A percentile compares a stretch with the other conserved stretches of the same genome.
phyloP scores from a whole-genome alignment of 1,140 invertebrate species.

The Ganaspis sp. region DNA sequence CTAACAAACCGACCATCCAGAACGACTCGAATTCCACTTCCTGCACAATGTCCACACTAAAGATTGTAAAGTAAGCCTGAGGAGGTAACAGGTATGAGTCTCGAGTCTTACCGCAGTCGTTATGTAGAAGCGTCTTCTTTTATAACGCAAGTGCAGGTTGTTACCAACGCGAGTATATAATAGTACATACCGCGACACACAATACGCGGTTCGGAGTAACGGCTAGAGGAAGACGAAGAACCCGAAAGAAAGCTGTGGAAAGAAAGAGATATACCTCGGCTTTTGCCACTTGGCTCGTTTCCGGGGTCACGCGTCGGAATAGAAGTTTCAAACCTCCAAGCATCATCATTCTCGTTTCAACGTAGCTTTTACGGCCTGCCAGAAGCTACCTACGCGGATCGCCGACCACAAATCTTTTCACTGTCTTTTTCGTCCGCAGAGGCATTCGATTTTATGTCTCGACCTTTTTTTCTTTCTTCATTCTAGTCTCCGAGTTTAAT shows the following conservation, averaged over 20 bases:
- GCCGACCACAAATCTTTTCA: constrained; percentile 60
- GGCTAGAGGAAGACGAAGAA: constrained; percentile 45
- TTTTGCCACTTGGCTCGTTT: constrained; percentile 65
- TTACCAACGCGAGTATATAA: constrained; percentile 50
- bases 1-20: not conserved
- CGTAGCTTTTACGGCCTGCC: constrained; percentile 72
- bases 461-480: not conserved
- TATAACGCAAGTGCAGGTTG: constrained; percentile 45
- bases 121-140: constrained; percentile 45
- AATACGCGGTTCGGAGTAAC: constrained; percentile 55
- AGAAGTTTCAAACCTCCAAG: constrained; percentile 69
- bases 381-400: constrained; percentile 66
- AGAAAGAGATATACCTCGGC: constrained; percentile 39
- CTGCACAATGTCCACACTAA: constrained; percentile 26
- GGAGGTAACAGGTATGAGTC: constrained; percentile 8
- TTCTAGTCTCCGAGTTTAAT: too few species aligned
- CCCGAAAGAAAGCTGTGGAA: not conserved
- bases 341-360: constrained; percentile 69
- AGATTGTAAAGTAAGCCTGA: constrained; percentile 15
- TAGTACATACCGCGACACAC: constrained; percentile 50
- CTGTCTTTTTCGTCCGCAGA: constrained; percentile 53
- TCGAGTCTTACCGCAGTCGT: constrained; percentile 40
- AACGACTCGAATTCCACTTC: not conserved
- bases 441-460: constrained; percentile 50
- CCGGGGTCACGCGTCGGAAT: constrained; percentile 74